These are phyloP conservation scores for Nothobranchius furzeri DNA, from an alignment of 2,113 vertebrate species.

Conservation along the genomic window DNA sequence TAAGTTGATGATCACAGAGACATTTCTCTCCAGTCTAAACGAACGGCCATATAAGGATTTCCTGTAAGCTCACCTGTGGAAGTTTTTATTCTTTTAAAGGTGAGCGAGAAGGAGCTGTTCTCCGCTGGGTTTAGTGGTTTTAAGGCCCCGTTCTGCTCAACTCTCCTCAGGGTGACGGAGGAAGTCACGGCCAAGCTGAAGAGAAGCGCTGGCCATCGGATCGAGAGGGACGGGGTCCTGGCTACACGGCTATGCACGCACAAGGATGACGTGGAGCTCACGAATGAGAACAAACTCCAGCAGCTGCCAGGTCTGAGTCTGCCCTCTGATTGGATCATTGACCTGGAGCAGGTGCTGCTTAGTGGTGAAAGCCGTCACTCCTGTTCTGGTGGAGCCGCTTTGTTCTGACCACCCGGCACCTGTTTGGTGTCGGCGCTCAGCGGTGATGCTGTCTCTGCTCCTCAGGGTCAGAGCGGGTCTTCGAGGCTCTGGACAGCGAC, in stretches of 20 bases:
- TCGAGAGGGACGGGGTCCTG: constrained; percentile 90
- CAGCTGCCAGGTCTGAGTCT: constrained; percentile 85
- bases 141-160: neutral
- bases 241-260: constrained; percentile 96
- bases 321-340: neutral
- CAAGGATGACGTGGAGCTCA: constrained; percentile 94
- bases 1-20: too few relatives aligned
- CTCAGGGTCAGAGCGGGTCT: constrained; percentile 80
- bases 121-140: too few relatives aligned
- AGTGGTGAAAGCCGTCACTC: neutral
- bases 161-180: constrained; percentile 84
- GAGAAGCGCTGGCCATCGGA: constrained; percentile 81
- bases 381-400: neutral
- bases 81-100: too few relatives aligned
- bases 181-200: constrained; percentile 85
- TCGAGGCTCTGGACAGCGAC: constrained; percentile 91
- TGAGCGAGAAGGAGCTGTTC: too few relatives aligned
- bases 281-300: constrained; percentile 85
- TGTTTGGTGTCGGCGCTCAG: too few relatives aligned
- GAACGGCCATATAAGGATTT: too few relatives aligned
- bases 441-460: neutral
- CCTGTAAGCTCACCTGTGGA: too few relatives aligned
- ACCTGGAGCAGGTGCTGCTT: neutral
- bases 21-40: too few relatives aligned
- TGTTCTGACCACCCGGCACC: neutral